Conservation (phyloP, 2,888 invertebrate species). For the Buathra laborator region DNA sequence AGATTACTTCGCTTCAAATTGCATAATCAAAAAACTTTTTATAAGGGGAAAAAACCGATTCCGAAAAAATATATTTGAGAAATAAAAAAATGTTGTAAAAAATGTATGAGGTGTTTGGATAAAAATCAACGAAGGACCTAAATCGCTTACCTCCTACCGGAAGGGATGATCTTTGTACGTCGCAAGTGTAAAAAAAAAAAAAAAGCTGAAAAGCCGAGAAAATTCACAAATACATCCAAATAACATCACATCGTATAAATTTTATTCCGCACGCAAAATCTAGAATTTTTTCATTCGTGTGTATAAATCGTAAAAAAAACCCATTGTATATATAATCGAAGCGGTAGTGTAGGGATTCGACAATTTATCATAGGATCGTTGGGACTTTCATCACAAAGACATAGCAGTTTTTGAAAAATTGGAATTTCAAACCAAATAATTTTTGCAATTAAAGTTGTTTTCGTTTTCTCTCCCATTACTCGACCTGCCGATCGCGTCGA, state of each 20-base stretch:
- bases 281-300: conserved; percentile 37
- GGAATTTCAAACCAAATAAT: conserved; percentile 3
- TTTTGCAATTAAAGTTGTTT: not conserved
- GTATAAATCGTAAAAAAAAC: conserved; percentile 30
- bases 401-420: conserved; percentile 6
- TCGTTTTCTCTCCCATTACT: conserved; percentile 21
- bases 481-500: conserved; percentile 58
- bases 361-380: not conserved
- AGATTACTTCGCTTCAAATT: too few relatives aligned
- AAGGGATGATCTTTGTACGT: too few relatives aligned
- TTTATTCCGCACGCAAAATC: conserved; percentile 60
- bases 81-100: not conserved
- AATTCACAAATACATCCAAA: not conserved
- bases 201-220: not conserved
- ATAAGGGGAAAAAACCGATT: not conserved
- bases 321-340: conserved; percentile 28
- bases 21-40: not conserved
- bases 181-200: not conserved
- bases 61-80: not conserved
- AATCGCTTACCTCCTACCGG: too few relatives aligned
- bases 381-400: conserved; percentile 16
- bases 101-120: too few relatives aligned
- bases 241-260: conserved; percentile 43
- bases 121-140: too few relatives aligned
- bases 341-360: conserved; percentile 8